These are phyloP conservation scores for Cyprinella venusta DNA, from an alignment of 2,797 vertebrate genomes.

Conservation along the genomic window DNA sequence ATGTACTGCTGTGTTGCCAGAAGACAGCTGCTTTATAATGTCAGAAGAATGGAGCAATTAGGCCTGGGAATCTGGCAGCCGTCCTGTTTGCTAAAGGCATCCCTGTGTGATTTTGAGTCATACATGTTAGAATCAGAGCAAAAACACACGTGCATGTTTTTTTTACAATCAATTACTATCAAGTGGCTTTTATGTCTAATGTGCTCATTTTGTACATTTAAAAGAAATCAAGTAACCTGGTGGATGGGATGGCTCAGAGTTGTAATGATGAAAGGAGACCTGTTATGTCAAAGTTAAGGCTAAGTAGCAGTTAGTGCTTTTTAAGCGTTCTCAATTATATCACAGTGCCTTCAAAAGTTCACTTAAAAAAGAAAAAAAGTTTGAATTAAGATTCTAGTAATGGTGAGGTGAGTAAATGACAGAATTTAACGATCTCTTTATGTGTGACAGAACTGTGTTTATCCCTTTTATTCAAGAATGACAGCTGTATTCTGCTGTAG, in stretches of 20 bases:
- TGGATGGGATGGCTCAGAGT: neutral
- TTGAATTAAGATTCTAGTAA: neutral
- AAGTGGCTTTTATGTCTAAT: conserved; percentile 20
- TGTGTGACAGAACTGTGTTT: conserved; percentile 9
- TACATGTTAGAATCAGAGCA: conserved; percentile 10
- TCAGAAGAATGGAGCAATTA: conserved; percentile 29
- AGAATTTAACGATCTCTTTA: neutral
- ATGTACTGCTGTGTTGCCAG: conserved; percentile 36
- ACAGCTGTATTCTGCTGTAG: neutral
- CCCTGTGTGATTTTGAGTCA: conserved; percentile 14
- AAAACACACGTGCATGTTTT: neutral
- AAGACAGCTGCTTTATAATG: conserved; percentile 42
- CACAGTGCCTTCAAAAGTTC: neutral
- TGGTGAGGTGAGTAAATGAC: neutral
- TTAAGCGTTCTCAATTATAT: neutral
- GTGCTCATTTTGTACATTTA: conserved; percentile 1
- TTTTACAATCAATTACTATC: neutral
- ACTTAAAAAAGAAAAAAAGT: neutral
- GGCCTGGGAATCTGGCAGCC: conserved; percentile 21
- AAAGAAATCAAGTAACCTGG: neutral
- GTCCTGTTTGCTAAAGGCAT: conserved; percentile 19
- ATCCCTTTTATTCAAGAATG: neutral
- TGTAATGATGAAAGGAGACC: neutral
- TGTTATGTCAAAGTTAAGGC: neutral
- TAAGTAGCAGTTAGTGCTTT: neutral